Conservation (phyloP, 2,113 vertebrate genomes). For the Arvicanthis niloticus region DNA sequence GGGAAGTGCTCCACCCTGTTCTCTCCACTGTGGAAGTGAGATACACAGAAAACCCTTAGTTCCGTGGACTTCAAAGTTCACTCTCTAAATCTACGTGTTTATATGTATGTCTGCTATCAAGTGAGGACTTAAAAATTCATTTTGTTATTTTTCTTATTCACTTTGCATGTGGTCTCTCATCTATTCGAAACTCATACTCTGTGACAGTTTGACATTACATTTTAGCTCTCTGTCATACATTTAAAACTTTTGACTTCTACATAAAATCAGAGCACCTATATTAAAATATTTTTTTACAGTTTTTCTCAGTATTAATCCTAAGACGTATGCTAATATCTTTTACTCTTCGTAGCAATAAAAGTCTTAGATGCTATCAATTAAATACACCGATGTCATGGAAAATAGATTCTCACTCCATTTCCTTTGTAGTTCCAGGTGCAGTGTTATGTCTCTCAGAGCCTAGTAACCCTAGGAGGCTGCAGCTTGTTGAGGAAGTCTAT, state of each 20-base stretch:
- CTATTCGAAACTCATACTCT: not conserved
- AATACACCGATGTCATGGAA: not conserved
- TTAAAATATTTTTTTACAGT: not conserved
- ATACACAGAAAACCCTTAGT: not conserved
- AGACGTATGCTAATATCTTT: not conserved
- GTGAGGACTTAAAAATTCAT: not conserved
- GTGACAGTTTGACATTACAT: not conserved
- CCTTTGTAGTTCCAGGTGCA: constrained; percentile 88
- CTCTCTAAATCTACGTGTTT: not conserved
- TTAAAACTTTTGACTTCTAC: constrained; percentile 48
- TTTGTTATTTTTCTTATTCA: not conserved
- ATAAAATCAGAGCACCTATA: not conserved
- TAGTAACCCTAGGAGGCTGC: constrained; percentile 89
- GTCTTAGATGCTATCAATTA: not conserved
- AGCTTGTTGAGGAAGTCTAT: constrained; percentile 85
- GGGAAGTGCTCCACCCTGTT: not conserved
- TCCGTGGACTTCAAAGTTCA: not conserved
- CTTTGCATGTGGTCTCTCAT: not conserved
- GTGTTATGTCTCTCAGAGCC: constrained; percentile 83
- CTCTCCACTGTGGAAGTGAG: rapidly evolving
- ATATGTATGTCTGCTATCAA: not conserved
- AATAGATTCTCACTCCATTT: constrained; percentile 44
- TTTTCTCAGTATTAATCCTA: not conserved
- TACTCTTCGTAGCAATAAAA: not conserved
- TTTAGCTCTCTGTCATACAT: not conserved